These are phyloP conservation scores for Antrozous pallidus DNA, from an alignment of 2,797 vertebrate genomes.

Conservation along the genomic window DNA sequence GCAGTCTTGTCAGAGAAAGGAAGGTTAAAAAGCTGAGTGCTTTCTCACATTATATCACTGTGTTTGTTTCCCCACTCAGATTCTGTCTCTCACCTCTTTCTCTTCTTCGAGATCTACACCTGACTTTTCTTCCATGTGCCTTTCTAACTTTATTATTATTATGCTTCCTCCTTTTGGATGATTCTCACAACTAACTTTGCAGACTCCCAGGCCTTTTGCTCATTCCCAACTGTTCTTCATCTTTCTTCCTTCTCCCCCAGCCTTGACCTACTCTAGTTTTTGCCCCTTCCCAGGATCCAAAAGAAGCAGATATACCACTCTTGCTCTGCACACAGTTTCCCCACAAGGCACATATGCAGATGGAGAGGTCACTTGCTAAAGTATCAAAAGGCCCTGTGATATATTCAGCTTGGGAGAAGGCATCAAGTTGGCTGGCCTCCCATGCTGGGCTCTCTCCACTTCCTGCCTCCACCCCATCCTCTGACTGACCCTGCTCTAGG, in stretches of 20 bases:
- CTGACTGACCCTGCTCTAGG: too few species aligned
- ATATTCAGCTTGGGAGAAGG: neutral
- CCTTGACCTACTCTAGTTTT: neutral
- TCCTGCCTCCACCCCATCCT: neutral
- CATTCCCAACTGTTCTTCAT: neutral
- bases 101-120: neutral
- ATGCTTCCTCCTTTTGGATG: neutral
- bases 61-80: too few species aligned
- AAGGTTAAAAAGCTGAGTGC: neutral
- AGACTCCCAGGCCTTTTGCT: neutral
- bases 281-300: neutral
- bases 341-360: neutral
- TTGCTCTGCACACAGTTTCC: neutral
- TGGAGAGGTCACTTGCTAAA: neutral
- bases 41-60: neutral
- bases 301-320: neutral
- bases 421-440: neutral
- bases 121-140: neutral
- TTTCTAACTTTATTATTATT: neutral
- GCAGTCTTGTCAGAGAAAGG: neutral
- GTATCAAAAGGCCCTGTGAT: neutral
- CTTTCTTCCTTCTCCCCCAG: neutral
- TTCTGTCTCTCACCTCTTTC: neutral
- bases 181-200: neutral
- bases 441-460: accelerated